These are phyloP conservation scores for Odontomachus brunneus DNA, from an alignment of 1,140 invertebrate genomes.

Conservation along the genomic window DNA sequence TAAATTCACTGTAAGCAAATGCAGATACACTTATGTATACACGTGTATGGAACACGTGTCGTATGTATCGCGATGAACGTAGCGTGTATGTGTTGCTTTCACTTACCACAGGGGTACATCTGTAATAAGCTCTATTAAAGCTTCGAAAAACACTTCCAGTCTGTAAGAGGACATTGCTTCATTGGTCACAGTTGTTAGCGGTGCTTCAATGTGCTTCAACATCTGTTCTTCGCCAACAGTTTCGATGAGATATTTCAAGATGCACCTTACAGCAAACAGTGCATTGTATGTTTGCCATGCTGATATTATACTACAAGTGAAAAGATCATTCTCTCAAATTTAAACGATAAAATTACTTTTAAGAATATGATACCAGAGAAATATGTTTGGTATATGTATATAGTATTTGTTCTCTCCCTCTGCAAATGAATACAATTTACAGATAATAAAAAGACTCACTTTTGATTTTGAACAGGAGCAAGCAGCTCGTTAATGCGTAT, in stretches of 20 bases:
- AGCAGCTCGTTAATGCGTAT: slow-evolving; percentile 92
- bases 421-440: too few species aligned
- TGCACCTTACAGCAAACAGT: slow-evolving; percentile 94
- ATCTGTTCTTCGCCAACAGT: slow-evolving; percentile 91
- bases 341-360: too few species aligned
- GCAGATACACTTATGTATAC: not conserved
- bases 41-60: not conserved
- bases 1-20: slow-evolving; percentile 90
- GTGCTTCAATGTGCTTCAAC: slow-evolving; percentile 90
- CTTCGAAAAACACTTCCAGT: slow-evolving; percentile 88
- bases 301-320: slow-evolving; percentile 92
- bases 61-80: too few species aligned
- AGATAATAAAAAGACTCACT: too few species aligned
- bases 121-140: slow-evolving; percentile 91
- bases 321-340: slow-evolving; percentile 8
- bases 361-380: too few species aligned
- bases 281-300: slow-evolving; percentile 98
- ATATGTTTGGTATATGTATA: not conserved
- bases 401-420: too few species aligned
- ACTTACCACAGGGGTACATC: slow-evolving; percentile 91
- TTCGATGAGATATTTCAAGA: slow-evolving; percentile 96
- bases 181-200: slow-evolving; percentile 78
- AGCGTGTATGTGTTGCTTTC: too few species aligned
- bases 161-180: slow-evolving; percentile 70
- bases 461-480: slow-evolving; percentile 93